Evolutionary conservation across 2,797 vertebrate species (phyloP).

Genomic region (Anolis apletophallus): DNA sequence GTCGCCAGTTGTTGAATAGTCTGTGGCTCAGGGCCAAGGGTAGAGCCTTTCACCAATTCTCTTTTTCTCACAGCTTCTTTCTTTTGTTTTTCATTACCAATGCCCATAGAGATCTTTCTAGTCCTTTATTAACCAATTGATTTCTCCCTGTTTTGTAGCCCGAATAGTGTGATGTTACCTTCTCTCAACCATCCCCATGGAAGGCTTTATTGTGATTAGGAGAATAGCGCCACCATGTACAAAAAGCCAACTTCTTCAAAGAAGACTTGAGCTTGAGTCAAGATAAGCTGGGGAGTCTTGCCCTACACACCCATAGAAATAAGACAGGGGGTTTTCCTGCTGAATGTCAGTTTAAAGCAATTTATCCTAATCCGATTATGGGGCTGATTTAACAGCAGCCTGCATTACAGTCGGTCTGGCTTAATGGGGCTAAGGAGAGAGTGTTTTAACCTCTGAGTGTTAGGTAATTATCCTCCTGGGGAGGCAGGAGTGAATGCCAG

Average conservation of each 20-base stretch:
- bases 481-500: conserved; percentile 24
- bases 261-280: conserved; percentile 29
- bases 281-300: conserved; percentile 50
- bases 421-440: conserved; percentile 42
- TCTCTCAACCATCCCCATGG: neutral
- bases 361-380: conserved; percentile 77
- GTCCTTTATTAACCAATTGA: neutral
- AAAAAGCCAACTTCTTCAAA: conserved; percentile 53
- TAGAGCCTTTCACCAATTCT: neutral
- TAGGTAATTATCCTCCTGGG: conserved; percentile 38
- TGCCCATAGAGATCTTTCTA: neutral
- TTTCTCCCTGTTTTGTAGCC: neutral
- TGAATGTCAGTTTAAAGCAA: conserved; percentile 71
- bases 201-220: conserved; percentile 37
- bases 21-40: neutral
- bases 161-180: conserved; percentile 25
- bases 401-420: conserved; percentile 54
- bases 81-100: neutral
- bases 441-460: conserved; percentile 29
- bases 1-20: neutral
- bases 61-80: neutral
- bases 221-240: conserved; percentile 57
- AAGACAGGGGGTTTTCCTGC: conserved; percentile 44
- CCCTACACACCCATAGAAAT: conserved; percentile 45
- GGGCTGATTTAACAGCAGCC: conserved; percentile 62